Evolutionary conservation across 2,797 vertebrate species (phyloP).

Genomic region (Tauraco hartlaubi): DNA sequence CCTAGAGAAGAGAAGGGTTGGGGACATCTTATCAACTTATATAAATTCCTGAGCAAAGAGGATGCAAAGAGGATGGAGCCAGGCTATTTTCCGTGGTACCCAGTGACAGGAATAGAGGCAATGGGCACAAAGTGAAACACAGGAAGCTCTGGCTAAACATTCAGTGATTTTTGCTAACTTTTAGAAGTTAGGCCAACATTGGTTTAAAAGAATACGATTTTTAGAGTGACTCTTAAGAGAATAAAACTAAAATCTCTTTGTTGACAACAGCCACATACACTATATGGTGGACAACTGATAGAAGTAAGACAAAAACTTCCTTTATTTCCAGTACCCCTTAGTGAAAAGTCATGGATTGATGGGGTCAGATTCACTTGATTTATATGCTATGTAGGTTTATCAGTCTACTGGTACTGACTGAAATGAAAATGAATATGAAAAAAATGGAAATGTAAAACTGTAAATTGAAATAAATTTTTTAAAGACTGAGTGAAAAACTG

Average conservation of each 20-base stretch:
- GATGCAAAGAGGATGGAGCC: neutral
- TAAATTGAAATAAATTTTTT: neutral
- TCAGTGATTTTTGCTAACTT: neutral
- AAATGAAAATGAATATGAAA: neutral
- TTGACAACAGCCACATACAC: neutral
- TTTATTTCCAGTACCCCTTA: neutral
- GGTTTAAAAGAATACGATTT: neutral
- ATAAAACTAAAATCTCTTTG: neutral
- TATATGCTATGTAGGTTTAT: neutral
- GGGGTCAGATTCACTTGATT: neutral
- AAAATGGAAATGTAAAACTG: neutral
- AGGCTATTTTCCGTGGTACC: neutral
- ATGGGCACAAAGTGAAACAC: neutral
- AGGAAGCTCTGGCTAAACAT: neutral
- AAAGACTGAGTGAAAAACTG: neutral
- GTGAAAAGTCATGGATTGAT: neutral
- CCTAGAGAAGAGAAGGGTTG: neutral
- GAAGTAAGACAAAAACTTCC: neutral
- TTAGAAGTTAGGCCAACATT: neutral
- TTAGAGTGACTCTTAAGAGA: neutral
- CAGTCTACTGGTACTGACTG: neutral
- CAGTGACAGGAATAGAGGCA: neutral
- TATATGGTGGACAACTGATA: neutral
- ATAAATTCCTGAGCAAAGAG: neutral
- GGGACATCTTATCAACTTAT: neutral